Percentiles rank a stretch among this genome's conserved stretches.
Conservation (phyloP, 2,888 invertebrate genomes). For the Scaeva pyrastri region DNA sequence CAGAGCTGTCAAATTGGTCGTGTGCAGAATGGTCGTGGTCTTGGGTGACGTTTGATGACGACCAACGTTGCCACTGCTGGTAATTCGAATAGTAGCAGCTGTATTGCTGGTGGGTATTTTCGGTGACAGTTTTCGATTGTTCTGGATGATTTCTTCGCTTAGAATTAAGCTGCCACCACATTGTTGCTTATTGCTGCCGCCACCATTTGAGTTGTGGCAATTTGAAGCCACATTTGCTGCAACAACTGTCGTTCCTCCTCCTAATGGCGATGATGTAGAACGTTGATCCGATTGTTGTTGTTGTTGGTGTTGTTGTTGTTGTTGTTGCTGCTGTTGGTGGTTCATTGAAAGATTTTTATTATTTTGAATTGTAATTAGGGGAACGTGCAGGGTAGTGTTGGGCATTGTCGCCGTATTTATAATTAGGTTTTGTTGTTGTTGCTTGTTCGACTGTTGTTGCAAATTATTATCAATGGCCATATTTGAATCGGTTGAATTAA, state of each 20-base stretch:
- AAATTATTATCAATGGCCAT: conserved; percentile 77
- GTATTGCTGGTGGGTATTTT: conserved; percentile 67
- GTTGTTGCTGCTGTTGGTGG: conserved; percentile 56
- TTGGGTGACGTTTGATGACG: conserved; percentile 70
- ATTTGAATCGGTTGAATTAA: conserved; percentile 79
- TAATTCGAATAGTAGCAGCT: conserved; percentile 80
- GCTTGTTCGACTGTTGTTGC: conserved; percentile 62
- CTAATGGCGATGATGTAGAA: conserved; percentile 53
- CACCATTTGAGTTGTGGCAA: conserved; percentile 68
- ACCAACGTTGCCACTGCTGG: conserved; percentile 72
- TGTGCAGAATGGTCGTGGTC: conserved; percentile 76
- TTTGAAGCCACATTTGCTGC: conserved; percentile 55
- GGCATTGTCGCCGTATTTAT: conserved; percentile 81
- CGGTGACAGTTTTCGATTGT: conserved; percentile 59
- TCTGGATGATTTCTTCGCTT: conserved; percentile 70
- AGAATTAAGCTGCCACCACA: conserved; percentile 61
- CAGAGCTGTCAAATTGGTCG: conserved; percentile 75
- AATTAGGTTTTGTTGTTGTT: conserved; percentile 81
- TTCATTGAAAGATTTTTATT: conserved; percentile 80
- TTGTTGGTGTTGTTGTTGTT: conserved; percentile 53
- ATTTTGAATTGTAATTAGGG: conserved; percentile 81
- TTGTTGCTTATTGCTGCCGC: conserved; percentile 64
- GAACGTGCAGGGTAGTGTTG: conserved; percentile 76
- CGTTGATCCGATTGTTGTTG: conserved; percentile 51
- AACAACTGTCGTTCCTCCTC: conserved; percentile 20